Evolutionary conservation across 2,797 vertebrate genomes (phyloP), one percentile per base, ranked within the genome.

Genomic region (Microcaecilia unicolor): DNA sequence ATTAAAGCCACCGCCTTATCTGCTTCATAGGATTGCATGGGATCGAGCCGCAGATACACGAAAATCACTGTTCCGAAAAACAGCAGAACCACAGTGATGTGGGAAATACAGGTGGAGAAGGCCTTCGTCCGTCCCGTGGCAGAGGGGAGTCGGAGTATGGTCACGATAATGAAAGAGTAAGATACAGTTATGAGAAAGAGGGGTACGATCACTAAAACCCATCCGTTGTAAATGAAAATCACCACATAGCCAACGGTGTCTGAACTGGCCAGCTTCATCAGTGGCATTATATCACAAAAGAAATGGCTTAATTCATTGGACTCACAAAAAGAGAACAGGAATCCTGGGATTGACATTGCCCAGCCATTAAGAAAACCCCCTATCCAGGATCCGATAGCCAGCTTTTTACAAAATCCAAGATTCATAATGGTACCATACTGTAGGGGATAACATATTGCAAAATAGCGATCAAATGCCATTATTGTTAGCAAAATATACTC

Each of bases 111-210:
- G 15, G 41, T 44, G 13, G 64, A 71, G 39, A 71, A 68, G 4
- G 57, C 46, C 30, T 53, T 63, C 15, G 23, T 31, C 17, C 45
- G 25, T 2, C 56, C 54, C 6, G 41, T 35, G 9, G 31, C 18
- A 1, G 60, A 68, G 2, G 61, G 48, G 8, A 66, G 60, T 15
- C 14, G 49, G 32, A 72, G 14, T 33, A 72, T 45, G 13, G 61
- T 3, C 1, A 22, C 36, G 15, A 67, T 16, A 0, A 72, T 66
- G 38, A 51, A 66, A 16, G 44, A 15, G 0, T 67, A 67, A 9
- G 64, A 54, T 3, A 58, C 16, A 2, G 58, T 32, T 9, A 58
- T 61, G 22, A 61, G 33, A n/a, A 65, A 20, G 5, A 34, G 27
- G 13, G 61, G 48, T 2, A 48, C 37, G 11, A 49, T 20, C 3